Conservation (phyloP, 1,140 invertebrate species). For the Zaprionus lachaisei region DNA sequence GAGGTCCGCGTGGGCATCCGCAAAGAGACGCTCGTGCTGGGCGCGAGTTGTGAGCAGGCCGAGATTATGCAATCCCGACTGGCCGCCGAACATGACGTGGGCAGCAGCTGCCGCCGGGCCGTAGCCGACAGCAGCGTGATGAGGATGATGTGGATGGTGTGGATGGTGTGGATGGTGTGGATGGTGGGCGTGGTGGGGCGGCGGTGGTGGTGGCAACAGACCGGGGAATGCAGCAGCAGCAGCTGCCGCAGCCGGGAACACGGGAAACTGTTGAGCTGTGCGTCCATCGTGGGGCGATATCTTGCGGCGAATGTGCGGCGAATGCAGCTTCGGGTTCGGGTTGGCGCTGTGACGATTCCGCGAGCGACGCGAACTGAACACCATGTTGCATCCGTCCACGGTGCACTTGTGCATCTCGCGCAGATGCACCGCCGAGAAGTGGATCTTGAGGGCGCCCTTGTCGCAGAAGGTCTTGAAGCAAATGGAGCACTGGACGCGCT, state of each 20-base stretch:
- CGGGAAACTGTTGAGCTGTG: slow-evolving; percentile 92
- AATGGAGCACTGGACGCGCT: slow-evolving; percentile 98
- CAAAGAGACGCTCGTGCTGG: slow-evolving; percentile 42
- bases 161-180: slow-evolving; percentile 19
- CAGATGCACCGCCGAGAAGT: slow-evolving; percentile 98
- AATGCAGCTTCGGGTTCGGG: slow-evolving; percentile 99
- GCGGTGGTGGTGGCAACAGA: slow-evolving; percentile 84
- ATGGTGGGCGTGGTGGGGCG: slow-evolving; percentile 30
- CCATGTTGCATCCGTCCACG: slow-evolving; percentile 91
- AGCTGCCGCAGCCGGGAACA: slow-evolving; percentile 84
- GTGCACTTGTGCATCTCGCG: slow-evolving; percentile 92
- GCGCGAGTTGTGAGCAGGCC: slow-evolving; percentile 51
- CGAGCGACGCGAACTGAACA: slow-evolving; percentile 91
- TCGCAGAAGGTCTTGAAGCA: slow-evolving; percentile 99
- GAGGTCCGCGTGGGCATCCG: slow-evolving; percentile 16
- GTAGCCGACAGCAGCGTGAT: slow-evolving; percentile 51
- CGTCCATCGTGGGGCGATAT: slow-evolving; percentile 96
- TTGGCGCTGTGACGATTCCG: slow-evolving; percentile 95
- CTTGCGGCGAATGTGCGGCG: slow-evolving; percentile 95
- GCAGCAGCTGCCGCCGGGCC: slow-evolving; percentile 46
- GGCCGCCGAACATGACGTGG: slow-evolving; percentile 56
- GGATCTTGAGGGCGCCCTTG: slow-evolving; percentile 99
- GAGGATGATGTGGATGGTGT: slow-evolving; percentile 8
- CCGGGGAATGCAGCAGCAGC: slow-evolving; percentile 85
- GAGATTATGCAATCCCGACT: slow-evolving; percentile 47